Conservation (phyloP, 2,888 invertebrate genomes). For the Nasonovia ribisnigri region DNA sequence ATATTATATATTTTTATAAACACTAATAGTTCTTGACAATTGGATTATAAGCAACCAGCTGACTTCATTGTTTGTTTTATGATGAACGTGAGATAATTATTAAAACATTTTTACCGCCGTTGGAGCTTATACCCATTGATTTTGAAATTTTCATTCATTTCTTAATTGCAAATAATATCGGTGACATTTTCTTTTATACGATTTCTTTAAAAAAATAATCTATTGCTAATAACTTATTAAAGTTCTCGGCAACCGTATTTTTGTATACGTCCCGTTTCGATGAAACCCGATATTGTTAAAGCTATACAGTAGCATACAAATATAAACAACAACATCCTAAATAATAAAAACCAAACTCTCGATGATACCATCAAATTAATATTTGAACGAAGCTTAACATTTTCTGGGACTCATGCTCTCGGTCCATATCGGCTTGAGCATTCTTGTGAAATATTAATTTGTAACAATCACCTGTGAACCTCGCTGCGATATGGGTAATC, state of each 20-base stretch:
- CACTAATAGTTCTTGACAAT: background rate
- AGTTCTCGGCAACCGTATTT: background rate
- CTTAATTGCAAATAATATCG: background rate
- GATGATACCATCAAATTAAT: background rate
- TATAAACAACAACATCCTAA: background rate
- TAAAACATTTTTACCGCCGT: background rate
- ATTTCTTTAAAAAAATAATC: background rate
- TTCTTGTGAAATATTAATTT: background rate
- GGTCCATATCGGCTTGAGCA: background rate
- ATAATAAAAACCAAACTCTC: background rate
- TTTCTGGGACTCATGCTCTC: background rate
- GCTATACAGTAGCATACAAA: background rate
- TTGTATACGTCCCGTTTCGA: background rate
- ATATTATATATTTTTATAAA: background rate
- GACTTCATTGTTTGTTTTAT: background rate
- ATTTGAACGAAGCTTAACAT: background rate
- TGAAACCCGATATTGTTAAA: background rate
- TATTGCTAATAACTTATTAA: background rate
- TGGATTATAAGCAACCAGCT: background rate
- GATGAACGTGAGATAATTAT: background rate
- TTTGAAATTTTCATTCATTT: background rate
- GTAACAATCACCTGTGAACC: background rate
- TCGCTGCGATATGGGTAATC: background rate
- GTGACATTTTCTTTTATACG: background rate
- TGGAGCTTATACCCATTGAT: background rate